These are phyloP conservation scores for Polietes domitor DNA, from an alignment of 2,888 invertebrate genomes.

Conservation along the genomic window DNA sequence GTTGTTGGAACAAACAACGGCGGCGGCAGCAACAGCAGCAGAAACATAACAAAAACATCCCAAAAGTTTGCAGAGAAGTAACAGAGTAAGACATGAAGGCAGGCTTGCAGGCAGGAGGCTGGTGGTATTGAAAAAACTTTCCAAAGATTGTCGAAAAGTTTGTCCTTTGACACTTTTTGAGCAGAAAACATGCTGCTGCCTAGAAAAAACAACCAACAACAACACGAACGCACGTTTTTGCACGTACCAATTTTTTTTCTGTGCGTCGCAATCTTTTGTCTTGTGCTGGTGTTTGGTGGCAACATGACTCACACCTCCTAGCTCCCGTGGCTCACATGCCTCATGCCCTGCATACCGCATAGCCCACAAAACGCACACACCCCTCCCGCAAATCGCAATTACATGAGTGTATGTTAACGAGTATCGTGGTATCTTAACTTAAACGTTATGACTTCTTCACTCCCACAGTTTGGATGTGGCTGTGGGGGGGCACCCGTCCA, in stretches of 20 bases:
- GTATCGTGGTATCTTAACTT: conserved; percentile 64
- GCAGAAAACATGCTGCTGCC: conserved; percentile 11
- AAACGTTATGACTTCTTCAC: conserved; percentile 65
- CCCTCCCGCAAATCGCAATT: conserved; percentile 27
- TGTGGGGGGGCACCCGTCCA: neutral
- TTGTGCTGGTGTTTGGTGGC: neutral
- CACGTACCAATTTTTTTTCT: conserved; percentile 26
- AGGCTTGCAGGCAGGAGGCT: neutral
- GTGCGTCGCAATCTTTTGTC: neutral
- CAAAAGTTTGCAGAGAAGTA: neutral
- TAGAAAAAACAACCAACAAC: neutral
- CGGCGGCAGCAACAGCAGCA: neutral
- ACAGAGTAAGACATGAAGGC: neutral
- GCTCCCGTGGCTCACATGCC: too few species aligned
- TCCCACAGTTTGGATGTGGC: conserved; percentile 4
- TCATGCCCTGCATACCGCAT: neutral
- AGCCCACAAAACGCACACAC: neutral
- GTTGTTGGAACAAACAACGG: conserved; percentile 34
- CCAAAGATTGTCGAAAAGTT: conserved; percentile 60
- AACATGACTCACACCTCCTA: neutral
- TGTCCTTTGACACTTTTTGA: conserved; percentile 59
- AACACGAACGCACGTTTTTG: conserved; percentile 39
- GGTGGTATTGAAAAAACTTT: conserved; percentile 45
- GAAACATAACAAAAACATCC: neutral
- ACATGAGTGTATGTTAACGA: conserved; percentile 62